A percentile compares a stretch with the other conserved stretches of the same genome.
phyloP scores from a whole-genome alignment of 2,888 invertebrate genomes.

The Lacanobia wlatinum region DNA sequence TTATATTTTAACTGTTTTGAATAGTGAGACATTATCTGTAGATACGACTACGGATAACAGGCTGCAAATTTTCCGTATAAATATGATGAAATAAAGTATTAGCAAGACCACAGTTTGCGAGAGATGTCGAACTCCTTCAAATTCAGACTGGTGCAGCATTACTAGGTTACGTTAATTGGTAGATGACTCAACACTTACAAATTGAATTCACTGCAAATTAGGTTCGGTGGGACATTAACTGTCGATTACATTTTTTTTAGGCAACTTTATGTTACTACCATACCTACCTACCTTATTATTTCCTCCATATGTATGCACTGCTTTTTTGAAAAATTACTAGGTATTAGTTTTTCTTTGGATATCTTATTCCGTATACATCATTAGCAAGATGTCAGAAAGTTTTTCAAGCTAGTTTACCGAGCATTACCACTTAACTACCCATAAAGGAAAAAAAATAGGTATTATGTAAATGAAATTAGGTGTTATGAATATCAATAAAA shows the following conservation, averaged over 20 bases:
- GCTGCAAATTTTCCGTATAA: neutral
- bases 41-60: neutral
- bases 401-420: neutral
- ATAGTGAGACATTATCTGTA: too few relatives aligned
- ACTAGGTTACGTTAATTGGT: constrained; percentile 16
- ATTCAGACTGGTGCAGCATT: constrained; percentile 30
- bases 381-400: neutral
- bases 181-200: constrained; percentile 31
- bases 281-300: too few relatives aligned
- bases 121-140: constrained; percentile 35
- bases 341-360: neutral
- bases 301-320: too few relatives aligned
- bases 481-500: constrained; percentile 31
- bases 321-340: too few relatives aligned
- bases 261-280: neutral
- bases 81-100: constrained; percentile 15
- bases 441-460: neutral
- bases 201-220: constrained; percentile 2
- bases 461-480: neutral
- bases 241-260: neutral
- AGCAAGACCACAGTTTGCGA: constrained; percentile 27
- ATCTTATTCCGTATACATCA: too few relatives aligned
- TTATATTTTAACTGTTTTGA: neutral
- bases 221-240: neutral
- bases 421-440: neutral